Percentiles rank a stretch among this genome's conserved stretches.
Evolutionary conservation across 2,797 vertebrate species (phyloP).

Genomic region (Podarcis siculus): DNA sequence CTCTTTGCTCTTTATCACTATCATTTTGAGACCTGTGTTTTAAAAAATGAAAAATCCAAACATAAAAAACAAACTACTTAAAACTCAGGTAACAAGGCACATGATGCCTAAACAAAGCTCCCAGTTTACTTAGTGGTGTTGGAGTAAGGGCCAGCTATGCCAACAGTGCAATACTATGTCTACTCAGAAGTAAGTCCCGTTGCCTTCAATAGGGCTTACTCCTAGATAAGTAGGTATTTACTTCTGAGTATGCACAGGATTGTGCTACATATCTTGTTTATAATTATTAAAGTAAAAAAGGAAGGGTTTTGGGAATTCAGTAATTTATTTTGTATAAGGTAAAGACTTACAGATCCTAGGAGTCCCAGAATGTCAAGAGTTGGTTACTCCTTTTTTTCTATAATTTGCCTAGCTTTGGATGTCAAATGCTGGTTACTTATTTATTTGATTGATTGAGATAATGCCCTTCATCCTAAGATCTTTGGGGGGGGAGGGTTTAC

Average conservation of each 20-base stretch:
- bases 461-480: no score
- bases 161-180: background rate
- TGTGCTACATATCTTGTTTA: background rate
- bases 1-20: slow-evolving; percentile 91
- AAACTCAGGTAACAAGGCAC: background rate
- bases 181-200: background rate
- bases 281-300: background rate
- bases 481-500: no score
- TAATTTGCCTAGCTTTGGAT: background rate
- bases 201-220: background rate
- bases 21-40: slow-evolving; percentile 79
- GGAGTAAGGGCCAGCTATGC: background rate
- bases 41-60: slow-evolving; percentile 55
- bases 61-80: background rate
- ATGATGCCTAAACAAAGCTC: slow-evolving; percentile 21
- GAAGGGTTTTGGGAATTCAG: background rate
- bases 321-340: background rate
- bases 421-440: background rate
- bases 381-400: background rate
- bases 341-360: background rate
- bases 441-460: no score
- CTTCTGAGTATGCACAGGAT: no score
- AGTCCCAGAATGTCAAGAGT: background rate
- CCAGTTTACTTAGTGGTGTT: background rate
- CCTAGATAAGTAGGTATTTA: background rate